Percentiles rank a stretch among this genome's conserved stretches.
Evolutionary conservation across 2,888 invertebrate genomes (phyloP).

Genomic region (Neocrepidodera transversa): DNA sequence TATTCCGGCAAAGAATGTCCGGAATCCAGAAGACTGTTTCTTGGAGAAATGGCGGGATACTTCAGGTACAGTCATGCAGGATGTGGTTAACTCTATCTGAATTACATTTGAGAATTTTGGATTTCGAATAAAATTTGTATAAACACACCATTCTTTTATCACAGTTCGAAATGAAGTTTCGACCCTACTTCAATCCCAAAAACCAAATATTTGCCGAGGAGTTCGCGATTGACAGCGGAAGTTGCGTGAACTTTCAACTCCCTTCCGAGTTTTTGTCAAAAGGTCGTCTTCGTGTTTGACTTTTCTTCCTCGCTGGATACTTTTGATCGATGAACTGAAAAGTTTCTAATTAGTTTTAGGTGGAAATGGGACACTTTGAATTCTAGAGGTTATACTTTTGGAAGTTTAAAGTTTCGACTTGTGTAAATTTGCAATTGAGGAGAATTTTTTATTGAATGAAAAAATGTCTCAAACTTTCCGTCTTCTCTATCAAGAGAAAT

Average conservation of each 20-base stretch:
- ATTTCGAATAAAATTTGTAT: too few relatives aligned
- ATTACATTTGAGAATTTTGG: too few relatives aligned
- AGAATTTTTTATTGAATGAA: too few relatives aligned
- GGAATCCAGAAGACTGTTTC: slow-evolving; percentile 30
- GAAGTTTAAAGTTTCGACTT: too few relatives aligned
- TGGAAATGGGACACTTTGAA: slow-evolving; percentile 14
- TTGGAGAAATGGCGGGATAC: slow-evolving; percentile 28
- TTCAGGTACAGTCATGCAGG: slow-evolving; percentile 27
- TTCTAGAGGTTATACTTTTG: neutral
- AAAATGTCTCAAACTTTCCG: too few relatives aligned
- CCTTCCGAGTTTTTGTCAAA: slow-evolving; percentile 50
- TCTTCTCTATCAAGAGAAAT: too few relatives aligned
- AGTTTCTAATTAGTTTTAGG: slow-evolving; percentile 48
- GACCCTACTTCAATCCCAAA: too few relatives aligned
- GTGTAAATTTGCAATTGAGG: too few relatives aligned
- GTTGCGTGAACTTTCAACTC: slow-evolving; percentile 41
- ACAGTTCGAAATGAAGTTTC: too few relatives aligned
- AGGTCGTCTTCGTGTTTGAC: slow-evolving; percentile 42
- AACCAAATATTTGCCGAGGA: slow-evolving; percentile 47
- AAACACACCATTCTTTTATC: too few relatives aligned
- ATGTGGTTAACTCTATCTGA: slow-evolving; percentile 18
- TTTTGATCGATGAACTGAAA: slow-evolving; percentile 50
- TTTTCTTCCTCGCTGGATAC: slow-evolving; percentile 42
- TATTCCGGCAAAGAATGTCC: slow-evolving; percentile 40
- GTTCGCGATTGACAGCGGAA: slow-evolving; percentile 38